Conservation (phyloP, 2,113 vertebrate genomes). For the Hyperoodon ampullatus region DNA sequence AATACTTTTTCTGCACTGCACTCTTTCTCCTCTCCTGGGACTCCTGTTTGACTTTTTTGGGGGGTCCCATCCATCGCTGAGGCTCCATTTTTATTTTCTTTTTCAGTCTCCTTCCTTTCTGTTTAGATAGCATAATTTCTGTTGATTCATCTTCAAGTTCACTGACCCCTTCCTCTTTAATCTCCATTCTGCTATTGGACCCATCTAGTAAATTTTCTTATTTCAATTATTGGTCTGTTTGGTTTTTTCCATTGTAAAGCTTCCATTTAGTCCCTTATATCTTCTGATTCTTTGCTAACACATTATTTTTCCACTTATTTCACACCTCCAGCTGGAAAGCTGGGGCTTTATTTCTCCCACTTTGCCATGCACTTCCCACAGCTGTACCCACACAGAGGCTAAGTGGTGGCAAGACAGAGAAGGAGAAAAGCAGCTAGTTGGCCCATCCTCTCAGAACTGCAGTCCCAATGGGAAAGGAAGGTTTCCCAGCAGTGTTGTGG, state of each 20-base stretch:
- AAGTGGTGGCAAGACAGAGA: not conserved
- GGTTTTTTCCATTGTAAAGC: not conserved
- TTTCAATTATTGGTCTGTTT: not conserved
- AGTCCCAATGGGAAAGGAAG: not conserved
- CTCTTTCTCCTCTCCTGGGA: not conserved
- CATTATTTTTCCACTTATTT: not conserved
- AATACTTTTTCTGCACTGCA: not conserved
- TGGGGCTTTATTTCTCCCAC: not conserved
- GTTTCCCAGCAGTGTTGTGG: too few relatives aligned
- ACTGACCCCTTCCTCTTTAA: not conserved
- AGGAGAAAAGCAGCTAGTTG: not conserved
- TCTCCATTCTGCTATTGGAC: not conserved
- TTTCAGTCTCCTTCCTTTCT: not conserved
- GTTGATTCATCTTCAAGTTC: not conserved
- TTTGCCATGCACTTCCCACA: not conserved
- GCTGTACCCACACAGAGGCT: not conserved
- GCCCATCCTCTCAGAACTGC: not conserved
- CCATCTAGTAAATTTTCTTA: not conserved
- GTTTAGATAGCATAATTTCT: not conserved
- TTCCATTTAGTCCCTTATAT: not conserved
- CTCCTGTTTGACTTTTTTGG: not conserved
- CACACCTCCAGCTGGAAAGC: not conserved
- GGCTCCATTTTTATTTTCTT: not conserved
- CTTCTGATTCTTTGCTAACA: not conserved
- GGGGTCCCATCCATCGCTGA: not conserved